phyloP scores from a whole-genome alignment of 2,797 vertebrate genomes.

The Falco columbarius region DNA sequence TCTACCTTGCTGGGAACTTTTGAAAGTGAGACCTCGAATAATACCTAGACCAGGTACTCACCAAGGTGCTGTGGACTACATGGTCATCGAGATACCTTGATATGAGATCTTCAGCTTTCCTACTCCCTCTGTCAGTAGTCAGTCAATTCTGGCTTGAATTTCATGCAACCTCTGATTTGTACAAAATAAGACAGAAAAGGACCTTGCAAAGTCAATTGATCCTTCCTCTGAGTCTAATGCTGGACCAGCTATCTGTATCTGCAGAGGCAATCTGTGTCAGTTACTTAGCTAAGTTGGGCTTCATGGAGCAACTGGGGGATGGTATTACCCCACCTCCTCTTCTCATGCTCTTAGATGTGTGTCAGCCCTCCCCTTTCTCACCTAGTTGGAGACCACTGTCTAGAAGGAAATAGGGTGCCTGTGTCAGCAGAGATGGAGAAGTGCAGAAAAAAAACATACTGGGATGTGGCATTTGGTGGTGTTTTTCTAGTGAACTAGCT shows the following conservation, averaged over 20 bases:
- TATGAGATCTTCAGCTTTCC: not conserved
- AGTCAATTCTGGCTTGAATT: not conserved
- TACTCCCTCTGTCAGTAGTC: not conserved
- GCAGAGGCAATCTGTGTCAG: not conserved
- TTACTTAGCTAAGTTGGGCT: not conserved
- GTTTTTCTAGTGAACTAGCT: not conserved
- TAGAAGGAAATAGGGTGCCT: not conserved
- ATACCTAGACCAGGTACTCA: not conserved
- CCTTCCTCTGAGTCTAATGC: not conserved
- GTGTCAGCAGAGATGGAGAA: not conserved
- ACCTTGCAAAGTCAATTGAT: not conserved
- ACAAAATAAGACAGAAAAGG: not conserved
- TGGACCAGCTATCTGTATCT: not conserved
- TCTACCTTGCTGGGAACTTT: not conserved
- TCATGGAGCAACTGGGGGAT: not conserved
- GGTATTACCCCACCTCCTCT: not conserved
- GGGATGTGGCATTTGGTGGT: not conserved
- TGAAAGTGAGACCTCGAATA: not conserved
- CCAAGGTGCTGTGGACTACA: not conserved
- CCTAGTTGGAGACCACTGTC: not conserved
- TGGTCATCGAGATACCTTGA: not conserved
- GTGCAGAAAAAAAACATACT: fast-evolving
- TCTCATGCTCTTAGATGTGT: not conserved
- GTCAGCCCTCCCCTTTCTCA: not conserved
- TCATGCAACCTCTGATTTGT: not conserved